A percentile compares a stretch with the other conserved stretches of the same genome.
These are phyloP conservation scores for Conus ventricosus DNA, from an alignment of 1,140 invertebrate genomes.

Conservation along the genomic window DNA sequence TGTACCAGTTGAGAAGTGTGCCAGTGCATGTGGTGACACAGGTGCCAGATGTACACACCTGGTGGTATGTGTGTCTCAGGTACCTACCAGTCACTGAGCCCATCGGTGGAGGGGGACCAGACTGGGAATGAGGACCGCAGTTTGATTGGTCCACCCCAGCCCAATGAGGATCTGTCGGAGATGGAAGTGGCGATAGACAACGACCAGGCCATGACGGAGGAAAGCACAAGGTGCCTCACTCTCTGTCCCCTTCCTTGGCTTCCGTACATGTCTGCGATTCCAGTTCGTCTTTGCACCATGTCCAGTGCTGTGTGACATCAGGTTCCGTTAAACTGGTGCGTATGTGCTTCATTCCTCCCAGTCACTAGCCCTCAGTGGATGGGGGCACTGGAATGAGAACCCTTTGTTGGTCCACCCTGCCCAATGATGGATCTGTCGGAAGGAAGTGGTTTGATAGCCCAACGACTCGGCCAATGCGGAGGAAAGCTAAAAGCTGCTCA, in stretches of 20 bases:
- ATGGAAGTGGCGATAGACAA: background rate
- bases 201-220: background rate
- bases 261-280: too few species aligned
- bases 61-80: background rate
- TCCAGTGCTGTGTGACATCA: too few species aligned
- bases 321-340: too few species aligned
- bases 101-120: background rate
- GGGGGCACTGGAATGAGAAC: background rate
- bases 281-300: too few species aligned
- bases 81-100: background rate
- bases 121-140: background rate
- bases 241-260: too few species aligned
- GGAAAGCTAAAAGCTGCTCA: background rate
- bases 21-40: too few species aligned
- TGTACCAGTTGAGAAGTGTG: too few species aligned
- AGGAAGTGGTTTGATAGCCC: background rate
- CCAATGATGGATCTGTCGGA: background rate
- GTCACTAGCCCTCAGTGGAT: background rate
- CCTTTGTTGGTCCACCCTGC: background rate
- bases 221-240: background rate
- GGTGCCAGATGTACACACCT: too few species aligned
- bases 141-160: background rate
- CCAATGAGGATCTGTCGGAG: background rate
- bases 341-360: background rate
- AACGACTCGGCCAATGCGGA: background rate